These are phyloP conservation scores for Tympanoctomys barrerae DNA, from an alignment of 2,797 vertebrate species.

Conservation along the genomic window DNA sequence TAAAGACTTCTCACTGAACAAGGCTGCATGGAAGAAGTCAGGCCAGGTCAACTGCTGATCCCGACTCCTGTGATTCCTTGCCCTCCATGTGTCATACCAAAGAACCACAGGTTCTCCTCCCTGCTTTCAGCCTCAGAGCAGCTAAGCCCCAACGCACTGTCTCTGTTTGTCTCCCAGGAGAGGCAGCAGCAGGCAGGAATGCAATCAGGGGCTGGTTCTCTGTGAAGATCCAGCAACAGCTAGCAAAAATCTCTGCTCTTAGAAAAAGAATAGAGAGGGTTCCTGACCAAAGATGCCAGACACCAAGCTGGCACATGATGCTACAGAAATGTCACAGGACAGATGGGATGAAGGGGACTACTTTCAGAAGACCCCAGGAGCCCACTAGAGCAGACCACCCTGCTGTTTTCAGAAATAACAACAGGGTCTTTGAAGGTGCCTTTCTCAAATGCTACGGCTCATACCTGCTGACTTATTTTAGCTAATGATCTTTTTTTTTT, in stretches of 20 bases:
- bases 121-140: slow-evolving; percentile 38
- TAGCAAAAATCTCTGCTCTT: not conserved
- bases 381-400: not conserved
- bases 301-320: not conserved
- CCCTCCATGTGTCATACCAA: not conserved
- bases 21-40: not conserved
- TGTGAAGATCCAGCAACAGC: not conserved
- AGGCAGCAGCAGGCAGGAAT: not conserved
- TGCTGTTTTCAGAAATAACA: not conserved
- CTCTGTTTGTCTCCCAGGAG: slow-evolving; percentile 37
- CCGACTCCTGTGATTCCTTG: not conserved
- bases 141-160: slow-evolving; percentile 26
- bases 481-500: not conserved
- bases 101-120: not conserved
- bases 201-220: slow-evolving; percentile 22
- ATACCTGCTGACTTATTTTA: not conserved
- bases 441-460: not conserved
- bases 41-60: not conserved
- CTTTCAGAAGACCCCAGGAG: not conserved
- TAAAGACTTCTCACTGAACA: not conserved
- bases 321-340: slow-evolving; percentile 5
- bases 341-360: not conserved
- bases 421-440: not conserved
- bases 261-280: not conserved
- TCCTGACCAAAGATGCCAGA: not conserved